Evolutionary conservation across 2,888 invertebrate species (phyloP).

Genomic region (Trilocha varians): DNA sequence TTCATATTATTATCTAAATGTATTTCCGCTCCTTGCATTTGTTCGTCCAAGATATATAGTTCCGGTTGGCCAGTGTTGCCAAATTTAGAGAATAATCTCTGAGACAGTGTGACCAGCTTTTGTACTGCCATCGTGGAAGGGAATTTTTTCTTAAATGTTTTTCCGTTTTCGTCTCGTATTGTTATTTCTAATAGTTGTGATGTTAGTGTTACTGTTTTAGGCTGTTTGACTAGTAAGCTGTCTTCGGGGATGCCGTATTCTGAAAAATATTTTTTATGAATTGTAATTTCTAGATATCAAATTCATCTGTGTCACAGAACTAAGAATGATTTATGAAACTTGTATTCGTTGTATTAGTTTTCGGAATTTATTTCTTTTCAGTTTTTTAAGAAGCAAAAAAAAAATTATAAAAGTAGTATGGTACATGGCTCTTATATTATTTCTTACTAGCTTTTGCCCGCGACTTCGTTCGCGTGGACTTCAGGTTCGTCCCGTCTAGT

Average conservation of each 20-base stretch:
- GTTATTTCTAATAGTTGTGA: slow-evolving; percentile 77
- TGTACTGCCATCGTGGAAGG: slow-evolving; percentile 86
- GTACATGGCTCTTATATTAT: not conserved
- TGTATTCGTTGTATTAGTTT: too few relatives aligned
- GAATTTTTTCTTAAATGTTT: slow-evolving; percentile 79
- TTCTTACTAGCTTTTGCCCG: too few relatives aligned
- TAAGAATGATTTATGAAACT: too few relatives aligned
- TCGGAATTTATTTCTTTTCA: too few relatives aligned
- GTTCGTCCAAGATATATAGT: slow-evolving; percentile 68
- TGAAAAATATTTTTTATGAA: too few relatives aligned
- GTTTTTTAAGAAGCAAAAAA: too few relatives aligned
- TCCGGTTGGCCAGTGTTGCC: slow-evolving; percentile 47
- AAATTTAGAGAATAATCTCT: slow-evolving; percentile 78
- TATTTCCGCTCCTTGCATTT: slow-evolving; percentile 78
- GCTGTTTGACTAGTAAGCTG: slow-evolving; percentile 73
- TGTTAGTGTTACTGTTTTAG: slow-evolving; percentile 74
- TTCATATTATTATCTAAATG: slow-evolving; percentile 86
- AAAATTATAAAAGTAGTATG: not conserved
- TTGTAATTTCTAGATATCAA: too few relatives aligned
- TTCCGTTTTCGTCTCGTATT: slow-evolving; percentile 67
- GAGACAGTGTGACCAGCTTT: slow-evolving; percentile 85
- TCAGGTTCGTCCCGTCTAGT: too few relatives aligned
- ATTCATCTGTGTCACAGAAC: too few relatives aligned
- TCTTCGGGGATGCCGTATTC: slow-evolving; percentile 89
- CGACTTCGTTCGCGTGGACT: too few relatives aligned